Percentiles rank a stretch among this genome's conserved stretches.
Evolutionary conservation across 35 echinoderm and acorn worm species (phyloP).

Genomic region (Ptychodera flava): DNA sequence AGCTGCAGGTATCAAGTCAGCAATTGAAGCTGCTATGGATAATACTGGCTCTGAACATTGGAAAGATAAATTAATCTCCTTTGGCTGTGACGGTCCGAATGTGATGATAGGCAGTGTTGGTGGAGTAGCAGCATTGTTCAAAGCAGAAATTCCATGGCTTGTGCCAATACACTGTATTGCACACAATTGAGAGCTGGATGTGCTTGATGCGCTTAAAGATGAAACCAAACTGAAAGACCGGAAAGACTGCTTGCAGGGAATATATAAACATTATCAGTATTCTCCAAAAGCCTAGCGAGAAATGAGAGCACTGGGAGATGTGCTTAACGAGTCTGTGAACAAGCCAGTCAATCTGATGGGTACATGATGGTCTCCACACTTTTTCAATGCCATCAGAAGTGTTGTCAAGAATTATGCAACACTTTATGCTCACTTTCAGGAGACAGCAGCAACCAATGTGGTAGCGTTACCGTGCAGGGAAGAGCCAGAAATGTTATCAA

Average conservation of each 20-base stretch:
- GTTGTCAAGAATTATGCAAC: too few relatives aligned
- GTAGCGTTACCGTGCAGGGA: too few relatives aligned
- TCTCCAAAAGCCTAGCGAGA: not conserved
- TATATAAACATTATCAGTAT: slow-evolving; percentile 14
- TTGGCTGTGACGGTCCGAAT: too few relatives aligned
- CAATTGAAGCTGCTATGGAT: not conserved
- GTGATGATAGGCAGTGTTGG: too few relatives aligned
- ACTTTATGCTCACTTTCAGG: too few relatives aligned
- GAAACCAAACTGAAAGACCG: slow-evolving; percentile 19
- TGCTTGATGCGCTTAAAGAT: slow-evolving; percentile 23
- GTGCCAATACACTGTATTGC: slow-evolving; percentile 16
- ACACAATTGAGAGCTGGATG: slow-evolving; percentile 4
- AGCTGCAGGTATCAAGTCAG: not conserved
- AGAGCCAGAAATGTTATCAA: too few relatives aligned
- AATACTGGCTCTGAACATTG: too few relatives aligned
- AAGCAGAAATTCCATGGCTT: slow-evolving; percentile 13
- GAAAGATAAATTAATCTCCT: too few relatives aligned
- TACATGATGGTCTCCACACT: slow-evolving; percentile 18
- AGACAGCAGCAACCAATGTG: too few relatives aligned
- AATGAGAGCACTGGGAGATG: slow-evolving; percentile 15
- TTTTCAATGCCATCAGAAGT: not conserved
- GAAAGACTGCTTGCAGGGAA: slow-evolving; percentile 12
- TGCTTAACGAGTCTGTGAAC: slow-evolving; percentile 8
- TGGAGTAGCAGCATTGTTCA: slow-evolving; percentile 8
- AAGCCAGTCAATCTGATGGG: slow-evolving; percentile 7